Evolutionary conservation across 2,113 vertebrate genomes (phyloP).

Genomic region (Eretmochelys imbricata): DNA sequence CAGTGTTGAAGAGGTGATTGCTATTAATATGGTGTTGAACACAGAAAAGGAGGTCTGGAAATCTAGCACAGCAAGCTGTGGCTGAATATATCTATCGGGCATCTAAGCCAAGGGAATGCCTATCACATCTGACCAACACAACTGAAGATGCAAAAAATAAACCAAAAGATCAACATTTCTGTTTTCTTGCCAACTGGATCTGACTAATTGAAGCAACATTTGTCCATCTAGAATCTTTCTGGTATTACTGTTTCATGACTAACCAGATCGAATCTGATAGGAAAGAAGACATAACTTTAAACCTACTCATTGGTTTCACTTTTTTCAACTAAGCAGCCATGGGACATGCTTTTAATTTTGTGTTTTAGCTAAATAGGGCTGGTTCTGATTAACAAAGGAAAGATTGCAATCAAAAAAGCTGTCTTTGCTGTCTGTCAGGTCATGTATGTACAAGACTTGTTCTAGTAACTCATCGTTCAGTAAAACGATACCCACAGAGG

Average conservation of each 20-base stretch:
- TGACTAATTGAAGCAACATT: background rate
- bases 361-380: background rate
- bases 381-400: background rate
- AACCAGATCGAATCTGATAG: constrained; percentile 4
- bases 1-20: background rate
- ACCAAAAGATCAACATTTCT: background rate
- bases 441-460: fast-evolving
- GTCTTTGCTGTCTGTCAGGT: background rate
- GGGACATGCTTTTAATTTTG: background rate
- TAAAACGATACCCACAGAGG: background rate
- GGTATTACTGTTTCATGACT: background rate
- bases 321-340: background rate
- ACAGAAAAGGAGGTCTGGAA: background rate
- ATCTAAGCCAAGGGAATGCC: background rate
- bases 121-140: background rate
- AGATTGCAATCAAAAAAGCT: background rate
- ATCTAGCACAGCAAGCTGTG: background rate
- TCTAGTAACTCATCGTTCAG: background rate
- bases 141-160: background rate
- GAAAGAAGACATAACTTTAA: constrained; percentile 2
- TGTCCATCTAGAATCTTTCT: constrained; percentile 23
- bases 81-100: background rate
- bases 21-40: background rate
- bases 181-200: background rate
- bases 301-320: background rate